Evolutionary conservation across 2,888 invertebrate species (phyloP).

Genomic region (Caenorhabditis sp.): DNA sequence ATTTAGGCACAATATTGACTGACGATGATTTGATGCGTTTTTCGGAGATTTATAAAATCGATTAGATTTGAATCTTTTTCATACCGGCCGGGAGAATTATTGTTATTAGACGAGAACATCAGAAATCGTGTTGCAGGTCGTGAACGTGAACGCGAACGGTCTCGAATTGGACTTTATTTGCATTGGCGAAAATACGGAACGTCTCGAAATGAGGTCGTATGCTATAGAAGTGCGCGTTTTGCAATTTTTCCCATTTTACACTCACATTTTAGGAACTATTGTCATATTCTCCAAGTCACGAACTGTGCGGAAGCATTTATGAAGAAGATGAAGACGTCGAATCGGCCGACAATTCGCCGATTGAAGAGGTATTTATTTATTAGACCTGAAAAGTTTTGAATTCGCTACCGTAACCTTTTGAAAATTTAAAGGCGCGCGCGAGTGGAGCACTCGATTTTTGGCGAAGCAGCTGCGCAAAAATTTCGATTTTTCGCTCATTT

Average conservation of each 20-base stretch:
- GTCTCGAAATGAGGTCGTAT: conserved; percentile 53
- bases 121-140: conserved; percentile 36
- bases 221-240: conserved; percentile 38
- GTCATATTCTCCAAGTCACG: conserved; percentile 49
- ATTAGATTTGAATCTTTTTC: not conserved
- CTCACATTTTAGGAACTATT: conserved; percentile 32
- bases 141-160: conserved; percentile 54
- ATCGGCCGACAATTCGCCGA: conserved; percentile 37
- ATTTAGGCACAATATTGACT: not conserved
- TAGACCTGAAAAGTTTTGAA: not conserved
- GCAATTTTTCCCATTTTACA: not conserved
- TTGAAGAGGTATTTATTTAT: conserved; percentile 56
- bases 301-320: conserved; percentile 52
- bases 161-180: conserved; percentile 55
- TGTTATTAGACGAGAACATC: not conserved
- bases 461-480: too few relatives aligned
- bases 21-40: conserved; percentile 15
- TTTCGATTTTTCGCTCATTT: not conserved
- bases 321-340: conserved; percentile 50
- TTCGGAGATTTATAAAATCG: not conserved
- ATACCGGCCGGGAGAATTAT: not conserved
- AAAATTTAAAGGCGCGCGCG: conserved; percentile 2
- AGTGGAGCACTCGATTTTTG: not conserved
- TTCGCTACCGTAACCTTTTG: not conserved
- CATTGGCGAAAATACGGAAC: conserved; percentile 54